phyloP scores from a whole-genome alignment of 2,888 invertebrate genomes.

The Diaphora mendica region DNA sequence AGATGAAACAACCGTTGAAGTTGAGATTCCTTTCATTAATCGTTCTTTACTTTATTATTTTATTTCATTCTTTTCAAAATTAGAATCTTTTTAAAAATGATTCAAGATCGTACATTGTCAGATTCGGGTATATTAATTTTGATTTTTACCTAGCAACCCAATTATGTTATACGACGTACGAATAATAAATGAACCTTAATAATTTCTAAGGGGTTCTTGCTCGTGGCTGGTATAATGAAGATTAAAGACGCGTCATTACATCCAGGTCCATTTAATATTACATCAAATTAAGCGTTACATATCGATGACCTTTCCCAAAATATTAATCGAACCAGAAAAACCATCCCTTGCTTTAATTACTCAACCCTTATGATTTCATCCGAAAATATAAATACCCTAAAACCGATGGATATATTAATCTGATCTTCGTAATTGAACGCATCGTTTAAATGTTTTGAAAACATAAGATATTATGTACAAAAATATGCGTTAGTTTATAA shows the following conservation, averaged over 20 bases:
- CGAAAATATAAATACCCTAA: background rate
- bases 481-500: background rate
- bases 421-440: background rate
- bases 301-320: background rate
- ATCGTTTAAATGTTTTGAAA: background rate
- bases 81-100: background rate
- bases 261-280: background rate
- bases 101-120: background rate
- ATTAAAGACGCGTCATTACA: background rate
- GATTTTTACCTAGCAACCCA: background rate
- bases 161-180: background rate
- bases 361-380: background rate
- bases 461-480: background rate
- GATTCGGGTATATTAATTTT: background rate
- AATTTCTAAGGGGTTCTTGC: conserved; percentile 1
- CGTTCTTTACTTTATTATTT: background rate
- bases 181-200: background rate
- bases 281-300: background rate
- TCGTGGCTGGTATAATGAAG: background rate
- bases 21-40: background rate
- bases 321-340: background rate
- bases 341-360: background rate
- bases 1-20: background rate
- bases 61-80: background rate
- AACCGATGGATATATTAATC: background rate